phyloP scores from a whole-genome alignment of 2,888 invertebrate species.

The Acronicta aceris region DNA sequence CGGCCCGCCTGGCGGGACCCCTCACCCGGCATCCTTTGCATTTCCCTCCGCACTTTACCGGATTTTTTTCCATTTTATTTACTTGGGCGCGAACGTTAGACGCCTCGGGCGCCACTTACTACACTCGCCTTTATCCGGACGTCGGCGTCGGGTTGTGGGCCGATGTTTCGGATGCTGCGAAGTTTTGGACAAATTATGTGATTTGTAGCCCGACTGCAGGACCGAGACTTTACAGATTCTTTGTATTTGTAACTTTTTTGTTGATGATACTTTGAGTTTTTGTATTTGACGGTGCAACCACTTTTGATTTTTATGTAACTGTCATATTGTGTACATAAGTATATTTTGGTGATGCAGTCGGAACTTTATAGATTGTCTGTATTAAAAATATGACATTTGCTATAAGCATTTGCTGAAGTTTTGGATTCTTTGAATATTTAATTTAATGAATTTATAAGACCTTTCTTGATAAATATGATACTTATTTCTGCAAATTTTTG shows the following conservation, averaged over 20 bases:
- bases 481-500: too few relatives aligned
- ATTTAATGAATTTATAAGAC: too few relatives aligned
- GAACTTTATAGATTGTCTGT: too few relatives aligned
- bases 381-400: too few relatives aligned
- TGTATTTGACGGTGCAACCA: not conserved
- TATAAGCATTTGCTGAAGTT: too few relatives aligned
- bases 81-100: constrained; percentile 73
- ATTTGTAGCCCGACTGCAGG: constrained; percentile 35
- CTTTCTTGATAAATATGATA: too few relatives aligned
- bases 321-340: too few relatives aligned
- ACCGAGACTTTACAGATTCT: constrained; percentile 33
- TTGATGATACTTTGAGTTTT: not conserved
- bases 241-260: constrained; percentile 11
- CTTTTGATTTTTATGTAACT: too few relatives aligned
- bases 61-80: constrained; percentile 69
- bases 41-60: constrained; percentile 75
- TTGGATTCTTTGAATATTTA: too few relatives aligned
- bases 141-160: constrained; percentile 53
- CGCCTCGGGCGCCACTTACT: constrained; percentile 76
- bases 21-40: constrained; percentile 73
- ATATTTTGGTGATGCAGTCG: too few relatives aligned
- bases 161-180: constrained; percentile 61
- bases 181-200: constrained; percentile 54
- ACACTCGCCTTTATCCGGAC: constrained; percentile 68
- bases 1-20: constrained; percentile 58